These are phyloP conservation scores for Pipa parva DNA, from an alignment of 2,113 vertebrate species.

Conservation along the genomic window DNA sequence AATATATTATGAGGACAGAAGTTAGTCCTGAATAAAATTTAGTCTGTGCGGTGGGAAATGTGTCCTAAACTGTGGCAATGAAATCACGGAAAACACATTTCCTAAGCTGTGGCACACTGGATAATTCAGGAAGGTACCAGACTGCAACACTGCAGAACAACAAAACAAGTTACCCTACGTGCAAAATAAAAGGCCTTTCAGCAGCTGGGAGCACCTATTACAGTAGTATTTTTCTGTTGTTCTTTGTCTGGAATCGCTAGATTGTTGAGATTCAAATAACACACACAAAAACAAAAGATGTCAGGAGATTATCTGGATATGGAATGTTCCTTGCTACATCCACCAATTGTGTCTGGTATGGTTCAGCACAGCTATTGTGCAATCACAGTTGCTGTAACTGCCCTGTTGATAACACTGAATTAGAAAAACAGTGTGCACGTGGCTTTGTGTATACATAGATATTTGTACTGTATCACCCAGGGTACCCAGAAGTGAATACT, in stretches of 20 bases:
- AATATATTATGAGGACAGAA: constrained; percentile 2
- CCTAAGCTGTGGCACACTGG: neutral
- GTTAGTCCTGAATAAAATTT: neutral
- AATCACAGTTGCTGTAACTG: no score
- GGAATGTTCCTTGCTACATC: no score
- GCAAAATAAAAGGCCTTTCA: neutral
- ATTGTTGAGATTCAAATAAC: no score
- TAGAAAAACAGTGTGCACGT: no score
- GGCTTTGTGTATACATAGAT: no score
- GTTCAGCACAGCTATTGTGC: no score
- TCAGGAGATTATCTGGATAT: neutral
- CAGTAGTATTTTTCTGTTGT: neutral
- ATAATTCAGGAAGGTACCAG: constrained; percentile 1
- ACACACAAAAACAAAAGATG: neutral
- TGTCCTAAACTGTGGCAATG: constrained; percentile 6
- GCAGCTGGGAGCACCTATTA: neutral
- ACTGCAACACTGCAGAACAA: neutral
- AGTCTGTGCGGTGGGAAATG: constrained; percentile 20
- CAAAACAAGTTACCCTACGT: neutral
- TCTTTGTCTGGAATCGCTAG: no score
- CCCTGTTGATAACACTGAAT: no score
- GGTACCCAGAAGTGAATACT: no score
- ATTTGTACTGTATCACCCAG: no score
- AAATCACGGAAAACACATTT: constrained; percentile 25
- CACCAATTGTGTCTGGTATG: no score